Evolutionary conservation across 2,113 vertebrate species (phyloP).

Genomic region (Benitochromis conjunctus): DNA sequence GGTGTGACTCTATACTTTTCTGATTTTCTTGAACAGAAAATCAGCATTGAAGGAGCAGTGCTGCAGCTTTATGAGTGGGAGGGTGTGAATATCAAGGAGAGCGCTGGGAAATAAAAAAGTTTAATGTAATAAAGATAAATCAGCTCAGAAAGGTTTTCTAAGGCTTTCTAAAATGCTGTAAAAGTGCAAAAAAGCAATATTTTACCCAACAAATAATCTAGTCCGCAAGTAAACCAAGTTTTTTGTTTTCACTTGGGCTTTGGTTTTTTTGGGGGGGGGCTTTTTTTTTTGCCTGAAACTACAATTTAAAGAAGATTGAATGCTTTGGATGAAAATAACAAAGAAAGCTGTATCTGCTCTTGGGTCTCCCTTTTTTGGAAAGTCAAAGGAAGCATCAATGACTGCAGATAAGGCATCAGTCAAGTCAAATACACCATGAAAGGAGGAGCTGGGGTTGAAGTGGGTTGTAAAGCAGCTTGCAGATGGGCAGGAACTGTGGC

Average conservation of each 20-base stretch:
- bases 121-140: slow-evolving; percentile 1
- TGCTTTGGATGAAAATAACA: neutral
- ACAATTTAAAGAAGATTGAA: neutral
- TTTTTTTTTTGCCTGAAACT: neutral
- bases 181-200: neutral
- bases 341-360: neutral
- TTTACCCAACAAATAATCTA: neutral
- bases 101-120: neutral
- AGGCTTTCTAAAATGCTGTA: neutral
- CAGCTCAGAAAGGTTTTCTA: neutral
- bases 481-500: neutral
- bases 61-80: neutral
- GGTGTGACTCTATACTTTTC: neutral
- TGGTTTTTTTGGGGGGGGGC: neutral
- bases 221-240: neutral
- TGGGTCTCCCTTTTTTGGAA: neutral
- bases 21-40: neutral
- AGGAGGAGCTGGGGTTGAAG: neutral
- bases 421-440: neutral
- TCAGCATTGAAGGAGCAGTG: neutral
- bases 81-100: slow-evolving; percentile 11
- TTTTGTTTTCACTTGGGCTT: neutral
- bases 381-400: neutral
- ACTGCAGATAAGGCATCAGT: neutral
- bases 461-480: neutral